A percentile compares a stretch with the other conserved stretches of the same genome.
phyloP scores from a whole-genome alignment of 2,113 vertebrate species.

The Henicopernis longicauda region DNA sequence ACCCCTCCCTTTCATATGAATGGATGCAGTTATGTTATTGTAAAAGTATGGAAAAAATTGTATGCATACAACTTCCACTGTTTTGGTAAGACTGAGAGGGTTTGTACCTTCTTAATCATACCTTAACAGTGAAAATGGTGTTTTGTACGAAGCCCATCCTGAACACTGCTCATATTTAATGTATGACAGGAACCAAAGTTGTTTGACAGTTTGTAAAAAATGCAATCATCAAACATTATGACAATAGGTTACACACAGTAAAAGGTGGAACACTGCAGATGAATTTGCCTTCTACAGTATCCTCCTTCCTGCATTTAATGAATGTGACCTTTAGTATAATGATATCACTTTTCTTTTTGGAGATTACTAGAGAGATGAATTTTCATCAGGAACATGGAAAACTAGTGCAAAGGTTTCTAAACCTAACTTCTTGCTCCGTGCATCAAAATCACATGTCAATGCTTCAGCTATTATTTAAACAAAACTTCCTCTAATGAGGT shows the following conservation, averaged over 20 bases:
- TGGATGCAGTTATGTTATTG: not conserved
- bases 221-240: rapidly evolving
- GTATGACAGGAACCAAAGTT: not conserved
- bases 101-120: not conserved
- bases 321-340: not conserved
- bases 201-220: not conserved
- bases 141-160: not conserved
- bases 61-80: not conserved
- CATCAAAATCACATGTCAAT: not conserved
- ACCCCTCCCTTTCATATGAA: not conserved
- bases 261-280: not conserved
- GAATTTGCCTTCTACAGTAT: not conserved
- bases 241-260: not conserved
- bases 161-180: not conserved
- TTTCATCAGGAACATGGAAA: not conserved
- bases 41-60: not conserved
- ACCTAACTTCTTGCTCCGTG: not conserved
- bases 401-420: not conserved
- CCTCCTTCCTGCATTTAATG: not conserved
- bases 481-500: not conserved
- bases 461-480: not conserved
- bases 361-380: not conserved
- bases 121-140: not conserved
- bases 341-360: not conserved
- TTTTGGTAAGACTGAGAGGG: not conserved